Percentiles rank a stretch among this genome's conserved stretches.
Evolutionary conservation across 2,888 invertebrate genomes (phyloP).

Genomic region (Blomia tropicalis): DNA sequence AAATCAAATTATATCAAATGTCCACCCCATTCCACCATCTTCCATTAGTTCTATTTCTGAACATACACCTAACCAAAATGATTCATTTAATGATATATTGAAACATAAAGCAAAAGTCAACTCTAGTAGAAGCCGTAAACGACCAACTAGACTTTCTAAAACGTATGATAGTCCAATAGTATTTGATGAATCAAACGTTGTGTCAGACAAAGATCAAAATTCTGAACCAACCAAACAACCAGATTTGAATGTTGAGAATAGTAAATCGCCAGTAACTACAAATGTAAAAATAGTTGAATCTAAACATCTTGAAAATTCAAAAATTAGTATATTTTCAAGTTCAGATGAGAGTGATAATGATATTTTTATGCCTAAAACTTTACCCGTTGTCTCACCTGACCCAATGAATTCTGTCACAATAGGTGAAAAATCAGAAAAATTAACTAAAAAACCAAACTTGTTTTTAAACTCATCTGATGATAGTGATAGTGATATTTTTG

Average conservation of each 20-base stretch:
- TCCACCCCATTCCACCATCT: background rate
- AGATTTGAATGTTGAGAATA: background rate
- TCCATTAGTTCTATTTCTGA: too few relatives aligned
- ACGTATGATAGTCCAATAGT: background rate
- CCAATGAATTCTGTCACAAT: background rate
- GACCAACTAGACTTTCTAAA: background rate
- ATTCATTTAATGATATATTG: background rate
- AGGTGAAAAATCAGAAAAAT: background rate
- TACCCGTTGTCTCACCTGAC: background rate
- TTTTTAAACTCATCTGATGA: slow-evolving; percentile 1
- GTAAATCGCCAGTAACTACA: background rate
- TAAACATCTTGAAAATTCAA: too few relatives aligned
- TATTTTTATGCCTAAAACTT: background rate
- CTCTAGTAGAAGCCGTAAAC: background rate
- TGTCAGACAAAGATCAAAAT: background rate
- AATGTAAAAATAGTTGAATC: too few relatives aligned
- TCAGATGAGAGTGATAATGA: slow-evolving; percentile 14
- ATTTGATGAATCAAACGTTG: background rate
- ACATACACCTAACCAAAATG: background rate
- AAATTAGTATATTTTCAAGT: background rate
- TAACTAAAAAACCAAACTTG: background rate
- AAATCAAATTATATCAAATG: background rate
- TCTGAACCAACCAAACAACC: background rate
- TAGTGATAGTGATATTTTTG: slow-evolving; percentile 19
- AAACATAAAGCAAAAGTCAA: background rate